Evolutionary conservation across 64 coral and sea anemone species (phyloP).

Genomic region (Trachythela sp.): DNA sequence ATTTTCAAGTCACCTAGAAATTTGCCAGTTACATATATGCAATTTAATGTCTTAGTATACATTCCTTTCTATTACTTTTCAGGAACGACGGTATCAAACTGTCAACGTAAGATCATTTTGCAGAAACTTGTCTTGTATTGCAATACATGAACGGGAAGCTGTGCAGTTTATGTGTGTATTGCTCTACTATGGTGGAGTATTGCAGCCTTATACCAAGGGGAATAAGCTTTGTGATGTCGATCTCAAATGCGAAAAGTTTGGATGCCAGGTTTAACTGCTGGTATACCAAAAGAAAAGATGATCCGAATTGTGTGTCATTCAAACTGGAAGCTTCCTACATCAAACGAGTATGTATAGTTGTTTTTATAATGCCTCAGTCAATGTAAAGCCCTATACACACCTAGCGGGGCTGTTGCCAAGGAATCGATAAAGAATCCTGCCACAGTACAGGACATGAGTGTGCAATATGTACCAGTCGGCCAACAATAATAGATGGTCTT

Average conservation of each 20-base stretch:
- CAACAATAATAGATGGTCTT: too few species aligned
- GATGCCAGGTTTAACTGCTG: neutral
- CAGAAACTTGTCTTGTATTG: neutral
- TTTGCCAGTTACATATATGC: too few species aligned
- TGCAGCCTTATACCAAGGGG: neutral
- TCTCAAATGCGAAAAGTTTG: neutral
- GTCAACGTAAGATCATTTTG: too few species aligned
- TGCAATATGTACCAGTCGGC: too few species aligned
- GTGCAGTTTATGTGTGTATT: neutral
- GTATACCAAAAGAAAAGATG: neutral
- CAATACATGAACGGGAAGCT: neutral
- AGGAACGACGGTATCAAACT: too few species aligned
- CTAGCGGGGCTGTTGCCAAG: neutral
- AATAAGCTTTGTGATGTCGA: neutral
- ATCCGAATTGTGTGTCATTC: neutral
- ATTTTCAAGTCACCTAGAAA: too few species aligned
- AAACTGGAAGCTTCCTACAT: neutral
- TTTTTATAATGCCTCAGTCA: neutral
- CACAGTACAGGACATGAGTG: too few species aligned
- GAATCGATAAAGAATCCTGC: too few species aligned
- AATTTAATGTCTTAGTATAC: too few species aligned
- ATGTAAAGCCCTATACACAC: neutral
- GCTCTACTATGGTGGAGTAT: conserved; percentile 7
- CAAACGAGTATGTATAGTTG: neutral
- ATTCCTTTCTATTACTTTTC: too few species aligned